phyloP scores from a whole-genome alignment of 2,113 vertebrate species.

The Taxidea taxus region DNA sequence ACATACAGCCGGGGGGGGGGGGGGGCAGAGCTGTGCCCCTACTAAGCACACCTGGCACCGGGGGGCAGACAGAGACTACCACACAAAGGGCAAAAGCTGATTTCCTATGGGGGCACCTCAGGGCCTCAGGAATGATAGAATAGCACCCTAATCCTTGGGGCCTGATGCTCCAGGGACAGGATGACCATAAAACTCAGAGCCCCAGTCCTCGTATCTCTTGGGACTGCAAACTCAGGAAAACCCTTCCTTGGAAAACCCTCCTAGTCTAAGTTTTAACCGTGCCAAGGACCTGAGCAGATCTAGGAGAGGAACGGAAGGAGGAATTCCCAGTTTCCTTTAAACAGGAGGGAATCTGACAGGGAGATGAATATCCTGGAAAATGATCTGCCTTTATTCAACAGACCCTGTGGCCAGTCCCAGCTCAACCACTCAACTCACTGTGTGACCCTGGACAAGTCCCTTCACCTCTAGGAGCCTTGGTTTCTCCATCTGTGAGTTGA shows the following conservation, averaged over 20 bases:
- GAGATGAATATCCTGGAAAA: constrained; percentile 30
- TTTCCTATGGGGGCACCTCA: neutral
- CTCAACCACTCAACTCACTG: neutral
- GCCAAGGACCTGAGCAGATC: constrained; percentile 15
- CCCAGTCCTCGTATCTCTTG: neutral
- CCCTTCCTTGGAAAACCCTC: constrained; percentile 40
- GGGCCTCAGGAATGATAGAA: neutral
- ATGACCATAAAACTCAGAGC: neutral
- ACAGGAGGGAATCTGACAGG: constrained; percentile 29
- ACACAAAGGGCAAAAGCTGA: neutral
- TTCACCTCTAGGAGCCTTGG: constrained; percentile 41
- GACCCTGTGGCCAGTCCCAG: neutral
- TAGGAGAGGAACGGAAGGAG: neutral
- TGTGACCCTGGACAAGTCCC: constrained; percentile 67
- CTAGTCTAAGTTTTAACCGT: constrained; percentile 27
- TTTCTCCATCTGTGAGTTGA: neutral
- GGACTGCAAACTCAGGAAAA: constrained; percentile 31
- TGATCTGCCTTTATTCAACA: neutral
- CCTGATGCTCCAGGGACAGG: neutral
- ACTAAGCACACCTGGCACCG: neutral
- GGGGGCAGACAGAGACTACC: constrained; percentile 27
- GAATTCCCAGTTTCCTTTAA: constrained; percentile 60
- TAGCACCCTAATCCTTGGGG: neutral
- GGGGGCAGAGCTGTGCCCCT: neutral
- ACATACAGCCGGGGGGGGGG: neutral